These are phyloP conservation scores for Eupithecia centaureata DNA, from an alignment of 2,888 invertebrate genomes.

Conservation along the genomic window DNA sequence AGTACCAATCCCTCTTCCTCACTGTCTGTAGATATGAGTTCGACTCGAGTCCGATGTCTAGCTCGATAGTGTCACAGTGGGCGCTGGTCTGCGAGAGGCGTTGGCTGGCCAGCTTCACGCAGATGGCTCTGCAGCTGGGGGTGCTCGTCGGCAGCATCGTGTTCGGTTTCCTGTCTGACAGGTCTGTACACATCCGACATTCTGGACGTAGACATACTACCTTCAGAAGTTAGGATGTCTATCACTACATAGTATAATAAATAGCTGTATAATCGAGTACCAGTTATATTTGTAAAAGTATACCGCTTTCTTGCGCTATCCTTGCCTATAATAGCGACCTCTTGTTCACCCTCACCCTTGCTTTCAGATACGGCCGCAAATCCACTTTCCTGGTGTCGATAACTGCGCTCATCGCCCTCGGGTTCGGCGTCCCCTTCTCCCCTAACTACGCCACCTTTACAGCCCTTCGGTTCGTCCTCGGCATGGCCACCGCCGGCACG, in stretches of 20 bases:
- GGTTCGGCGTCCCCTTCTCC: slow-evolving; percentile 87
- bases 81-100: slow-evolving; percentile 86
- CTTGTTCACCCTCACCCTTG: neutral
- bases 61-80: slow-evolving; percentile 90
- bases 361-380: slow-evolving; percentile 89
- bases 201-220: too few relatives aligned
- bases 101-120: slow-evolving; percentile 88
- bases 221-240: too few relatives aligned
- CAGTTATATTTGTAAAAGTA: too few relatives aligned
- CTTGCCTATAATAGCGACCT: neutral
- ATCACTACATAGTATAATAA: too few relatives aligned
- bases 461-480: slow-evolving; percentile 86
- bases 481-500: slow-evolving; percentile 90
- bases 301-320: too few relatives aligned
- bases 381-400: slow-evolving; percentile 88
- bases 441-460: slow-evolving; percentile 85
- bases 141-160: slow-evolving; percentile 88
- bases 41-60: slow-evolving; percentile 86
- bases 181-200: slow-evolving; percentile 66
- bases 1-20: too few relatives aligned
- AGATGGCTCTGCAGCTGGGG: slow-evolving; percentile 89
- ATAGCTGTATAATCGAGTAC: too few relatives aligned
- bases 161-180: slow-evolving; percentile 89
- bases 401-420: slow-evolving; percentile 86
- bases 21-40: slow-evolving; percentile 43